Base-by-base conservation (phyloP, 2,888 invertebrate species). In the Diadromus collaris region DNA sequence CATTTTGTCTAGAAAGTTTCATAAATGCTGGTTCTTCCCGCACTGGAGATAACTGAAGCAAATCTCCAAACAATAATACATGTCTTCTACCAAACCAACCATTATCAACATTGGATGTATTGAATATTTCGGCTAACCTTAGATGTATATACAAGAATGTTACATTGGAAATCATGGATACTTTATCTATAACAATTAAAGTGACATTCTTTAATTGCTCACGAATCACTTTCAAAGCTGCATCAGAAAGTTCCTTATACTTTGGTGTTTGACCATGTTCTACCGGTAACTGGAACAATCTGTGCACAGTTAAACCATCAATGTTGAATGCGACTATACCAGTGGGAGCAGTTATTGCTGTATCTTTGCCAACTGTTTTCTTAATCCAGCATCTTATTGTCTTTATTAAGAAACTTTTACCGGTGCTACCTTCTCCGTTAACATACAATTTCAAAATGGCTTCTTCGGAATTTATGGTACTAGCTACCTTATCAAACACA, bases 151-250 rank as follows among this genome's bases (percentile, higher is more conserved):
- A 76, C 34, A 64, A 13, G 27, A 76, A 69, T 1, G 56, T 64
- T n/a, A 69, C 10, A 51, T 76, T 76, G n/a, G 76, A 70, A 27
- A 76, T 54, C 70, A 76, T 76, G 0, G 70, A 72, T 41, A 64
- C 67, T 72, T 73, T 56, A 64, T 70, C 76, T 56, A 76, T 76
- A 19, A 76, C 70, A 10, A 76, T 63, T n/a, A 76, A 63, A 13
- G 54, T 21, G n/a, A 76, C 46, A 41, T 70, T 29, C 32, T 32
- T 32, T 1, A 69, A 32, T 34, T 68, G 27, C 10, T 68, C 68
- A 9, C 54, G 51, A 21, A 76, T 56, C 3, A 60, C n/a, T 69
- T 76, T 69, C 27, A 76, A 38, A 21, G 54, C 63, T 41, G 16
- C 34, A 56, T 76, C 76, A 61, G 76, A 76, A 34, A 76, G 58